These are phyloP conservation scores for Pantherophis vulpinus DNA, from an alignment of 2,797 vertebrate species.

Conservation along the genomic window DNA sequence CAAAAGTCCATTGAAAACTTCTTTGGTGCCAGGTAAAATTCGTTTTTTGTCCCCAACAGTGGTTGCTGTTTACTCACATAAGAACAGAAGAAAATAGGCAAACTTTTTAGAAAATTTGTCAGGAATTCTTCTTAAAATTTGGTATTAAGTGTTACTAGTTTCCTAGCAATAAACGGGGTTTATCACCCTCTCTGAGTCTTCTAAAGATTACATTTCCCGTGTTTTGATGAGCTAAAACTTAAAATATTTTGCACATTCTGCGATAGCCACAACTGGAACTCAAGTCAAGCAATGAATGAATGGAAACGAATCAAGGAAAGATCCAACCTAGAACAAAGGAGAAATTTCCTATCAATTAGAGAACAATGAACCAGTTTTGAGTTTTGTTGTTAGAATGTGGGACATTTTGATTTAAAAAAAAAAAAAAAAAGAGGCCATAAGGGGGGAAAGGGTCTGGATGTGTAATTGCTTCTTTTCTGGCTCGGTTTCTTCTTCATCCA, in stretches of 20 bases:
- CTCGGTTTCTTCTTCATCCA: slow-evolving; percentile 47
- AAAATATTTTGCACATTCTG: neutral
- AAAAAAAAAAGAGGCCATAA: neutral
- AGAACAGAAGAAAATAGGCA: neutral
- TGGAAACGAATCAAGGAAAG: too few species aligned
- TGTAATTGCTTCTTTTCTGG: fast-evolving
- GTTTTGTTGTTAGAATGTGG: neutral
- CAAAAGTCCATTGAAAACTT: slow-evolving; percentile 84
- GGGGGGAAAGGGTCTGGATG: neutral
- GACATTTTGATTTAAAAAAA: neutral
- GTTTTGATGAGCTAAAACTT: neutral
- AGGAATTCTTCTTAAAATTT: neutral
- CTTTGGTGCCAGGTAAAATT: slow-evolving; percentile 84
- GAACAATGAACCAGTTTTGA: too few species aligned
- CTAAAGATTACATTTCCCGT: neutral
- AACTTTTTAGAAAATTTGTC: neutral
- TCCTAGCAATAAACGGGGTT: neutral
- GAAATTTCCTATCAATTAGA: too few species aligned
- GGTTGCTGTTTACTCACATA: neutral
- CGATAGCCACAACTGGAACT: neutral
- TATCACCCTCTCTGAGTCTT: neutral
- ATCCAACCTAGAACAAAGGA: too few species aligned
- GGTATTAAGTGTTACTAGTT: neutral
- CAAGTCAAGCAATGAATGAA: neutral
- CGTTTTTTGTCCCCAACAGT: neutral